Percentiles rank a stretch among this genome's conserved stretches.
Conservation (phyloP, 2,888 invertebrate species). For the Aporophyla lueneburgensis region DNA sequence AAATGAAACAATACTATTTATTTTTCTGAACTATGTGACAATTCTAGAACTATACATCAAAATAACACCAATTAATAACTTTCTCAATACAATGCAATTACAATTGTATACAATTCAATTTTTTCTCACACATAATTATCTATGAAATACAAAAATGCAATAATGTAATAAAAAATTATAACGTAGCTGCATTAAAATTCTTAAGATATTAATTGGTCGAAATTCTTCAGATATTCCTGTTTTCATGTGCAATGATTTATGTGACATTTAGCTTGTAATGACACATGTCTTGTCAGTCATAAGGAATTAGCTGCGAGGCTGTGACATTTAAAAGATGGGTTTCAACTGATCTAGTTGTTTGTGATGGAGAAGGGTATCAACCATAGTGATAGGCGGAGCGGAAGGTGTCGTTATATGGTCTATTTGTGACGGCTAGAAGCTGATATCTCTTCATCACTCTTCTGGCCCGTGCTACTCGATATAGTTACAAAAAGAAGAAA, state of each 20-base stretch:
- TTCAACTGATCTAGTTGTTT: slow-evolving; percentile 61
- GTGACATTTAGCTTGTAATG: slow-evolving; percentile 27
- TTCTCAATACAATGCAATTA: slow-evolving; percentile 23
- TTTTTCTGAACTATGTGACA: neutral
- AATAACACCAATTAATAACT: slow-evolving; percentile 33
- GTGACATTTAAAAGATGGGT: slow-evolving; percentile 58
- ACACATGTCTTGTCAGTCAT: slow-evolving; percentile 37
- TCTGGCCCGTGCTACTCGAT: neutral
- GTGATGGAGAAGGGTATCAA: neutral
- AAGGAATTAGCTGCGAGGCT: slow-evolving; percentile 55
- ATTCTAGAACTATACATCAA: neutral
- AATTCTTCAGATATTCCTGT: slow-evolving; percentile 32
- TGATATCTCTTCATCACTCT: no score
- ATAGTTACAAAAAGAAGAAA: neutral
- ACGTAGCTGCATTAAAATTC: slow-evolving; percentile 44
- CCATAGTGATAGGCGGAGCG: slow-evolving; percentile 12
- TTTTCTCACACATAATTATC: neutral
- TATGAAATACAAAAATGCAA: slow-evolving; percentile 29
- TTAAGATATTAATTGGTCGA: slow-evolving; percentile 32
- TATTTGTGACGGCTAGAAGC: no score
- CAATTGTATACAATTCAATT: slow-evolving; percentile 39
- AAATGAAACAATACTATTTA: neutral
- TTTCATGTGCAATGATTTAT: slow-evolving; percentile 51
- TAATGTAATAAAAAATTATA: slow-evolving; percentile 29
- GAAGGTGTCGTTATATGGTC: neutral